Conservation (phyloP, 2,888 invertebrate species). For the Eupithecia inturbata region DNA sequence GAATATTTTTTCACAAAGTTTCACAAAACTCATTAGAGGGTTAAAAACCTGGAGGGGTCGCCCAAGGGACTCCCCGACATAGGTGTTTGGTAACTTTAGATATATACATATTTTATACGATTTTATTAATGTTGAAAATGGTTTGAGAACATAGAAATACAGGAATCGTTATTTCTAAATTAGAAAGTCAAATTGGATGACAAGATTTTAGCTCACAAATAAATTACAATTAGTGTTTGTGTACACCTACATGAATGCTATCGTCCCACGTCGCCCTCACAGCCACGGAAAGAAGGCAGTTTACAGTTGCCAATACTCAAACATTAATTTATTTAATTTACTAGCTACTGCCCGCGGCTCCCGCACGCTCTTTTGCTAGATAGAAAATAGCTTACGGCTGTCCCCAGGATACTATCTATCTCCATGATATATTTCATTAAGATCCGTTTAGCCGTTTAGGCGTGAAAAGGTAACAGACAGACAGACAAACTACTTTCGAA, state of each 20-base stretch:
- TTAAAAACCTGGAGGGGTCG: conserved; percentile 49
- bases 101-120: background rate
- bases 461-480: too few species aligned
- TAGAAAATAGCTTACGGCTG: too few species aligned
- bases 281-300: background rate
- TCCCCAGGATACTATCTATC: too few species aligned
- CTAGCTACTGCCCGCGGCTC: too few species aligned
- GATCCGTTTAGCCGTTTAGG: too few species aligned
- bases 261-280: background rate
- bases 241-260: background rate
- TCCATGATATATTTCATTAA: too few species aligned
- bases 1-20: conserved; percentile 45
- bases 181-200: background rate
- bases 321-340: too few species aligned
- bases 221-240: conserved; percentile 2
- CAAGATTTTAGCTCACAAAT: background rate
- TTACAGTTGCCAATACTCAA: background rate
- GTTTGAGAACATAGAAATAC: background rate
- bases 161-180: background rate
- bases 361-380: too few species aligned
- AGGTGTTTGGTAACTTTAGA: conserved; percentile 2
- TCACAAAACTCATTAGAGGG: conserved; percentile 49
- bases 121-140: background rate
- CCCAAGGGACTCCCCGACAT: background rate
- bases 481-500: too few species aligned